Base-by-base conservation (phyloP, 2,888 invertebrate species). In the Chirona hameri region DNA sequence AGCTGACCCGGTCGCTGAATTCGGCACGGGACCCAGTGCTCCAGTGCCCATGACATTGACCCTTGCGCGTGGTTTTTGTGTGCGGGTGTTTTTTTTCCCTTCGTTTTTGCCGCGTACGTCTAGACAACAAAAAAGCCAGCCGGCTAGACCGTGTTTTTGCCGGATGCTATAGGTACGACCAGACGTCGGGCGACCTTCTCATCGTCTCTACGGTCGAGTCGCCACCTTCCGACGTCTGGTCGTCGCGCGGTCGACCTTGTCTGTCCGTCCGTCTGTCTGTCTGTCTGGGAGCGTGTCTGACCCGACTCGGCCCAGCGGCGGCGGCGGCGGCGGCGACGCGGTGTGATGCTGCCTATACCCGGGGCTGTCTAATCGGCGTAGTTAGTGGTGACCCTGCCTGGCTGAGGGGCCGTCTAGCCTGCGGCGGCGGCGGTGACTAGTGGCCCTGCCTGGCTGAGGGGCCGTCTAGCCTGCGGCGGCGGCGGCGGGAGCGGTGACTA, bases 21-120 rank as follows among this genome's bases (percentile, higher is more conserved):
- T 83, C 83, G 83, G 85, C 84, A 82, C 84, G 84, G 82, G 86
- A 86, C 86, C 87, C 87, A 87, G 87, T 87, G 87, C 86, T 86
- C 84, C 86, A 84, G 24, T 21, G 76, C 15, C 76, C 76, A 4
- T 76, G 76, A 76, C 76, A 76, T 76, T 76, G 76, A 46, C 76
- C 76, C 76, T 46, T 21, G 76, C 24, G 14, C 46, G 39, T 9
- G 10, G 7, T 76, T 39, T 76, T 39, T 76, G 39, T 46, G 76
- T 14, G 76, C 24, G 76, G 18, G 24, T 14, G 10, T 27, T 5
- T 76, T 39, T 76, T 76, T 76, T 46, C 31, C 76, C 10, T 12
- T 12, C 27, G 27, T 14, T 14, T 76, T 76, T 76, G 18, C 39
- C 24, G 21, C 39, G 76, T 10, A 76, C 76, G 76, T 39, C 76